Conservation (phyloP, 2,888 invertebrate species). For the Chymomyza fuscimana region DNA sequence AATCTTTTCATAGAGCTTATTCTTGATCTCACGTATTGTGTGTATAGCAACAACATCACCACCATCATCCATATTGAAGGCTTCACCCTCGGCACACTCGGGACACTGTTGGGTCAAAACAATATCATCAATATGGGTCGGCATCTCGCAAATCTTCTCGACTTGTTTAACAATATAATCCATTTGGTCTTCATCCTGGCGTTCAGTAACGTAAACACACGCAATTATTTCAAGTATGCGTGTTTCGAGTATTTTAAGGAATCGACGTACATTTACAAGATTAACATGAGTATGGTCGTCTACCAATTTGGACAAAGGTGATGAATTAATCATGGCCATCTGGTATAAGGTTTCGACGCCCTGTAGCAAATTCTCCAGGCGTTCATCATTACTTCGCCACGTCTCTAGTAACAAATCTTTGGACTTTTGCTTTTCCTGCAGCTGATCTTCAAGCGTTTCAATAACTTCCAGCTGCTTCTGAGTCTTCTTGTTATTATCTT, state of each 20-base stretch:
- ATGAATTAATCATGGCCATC: conserved; percentile 80
- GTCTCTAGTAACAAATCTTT: conserved; percentile 52
- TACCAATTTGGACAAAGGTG: conserved; percentile 81
- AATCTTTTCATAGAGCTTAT: conserved; percentile 76
- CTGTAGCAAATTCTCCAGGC: conserved; percentile 66
- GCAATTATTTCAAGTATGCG: conserved; percentile 82
- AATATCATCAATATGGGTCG: conserved; percentile 81
- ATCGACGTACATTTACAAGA: conserved; percentile 81
- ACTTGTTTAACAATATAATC: conserved; percentile 74
- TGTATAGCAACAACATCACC: conserved; percentile 70
- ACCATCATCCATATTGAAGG: conserved; percentile 77
- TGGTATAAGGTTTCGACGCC: conserved; percentile 76
- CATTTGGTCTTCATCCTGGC: conserved; percentile 54
- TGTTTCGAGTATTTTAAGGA: conserved; percentile 81
- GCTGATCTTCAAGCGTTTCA: conserved; percentile 42
- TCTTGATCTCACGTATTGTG: conserved; percentile 61
- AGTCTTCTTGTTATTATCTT: conserved; percentile 58
- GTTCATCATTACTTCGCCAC: conserved; percentile 57
- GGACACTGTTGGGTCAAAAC: conserved; percentile 79
- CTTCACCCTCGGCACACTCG: conserved; percentile 79
- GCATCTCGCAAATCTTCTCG: conserved; percentile 68
- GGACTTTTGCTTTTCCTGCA: conserved; percentile 46
- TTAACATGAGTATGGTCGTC: conserved; percentile 83
- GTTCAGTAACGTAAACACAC: conserved; percentile 79
- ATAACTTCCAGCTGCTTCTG: conserved; percentile 69